Evolutionary conservation across 2,797 vertebrate genomes (phyloP), one percentile per base, ranked within the genome.

Genomic region (Mareca penelope): DNA sequence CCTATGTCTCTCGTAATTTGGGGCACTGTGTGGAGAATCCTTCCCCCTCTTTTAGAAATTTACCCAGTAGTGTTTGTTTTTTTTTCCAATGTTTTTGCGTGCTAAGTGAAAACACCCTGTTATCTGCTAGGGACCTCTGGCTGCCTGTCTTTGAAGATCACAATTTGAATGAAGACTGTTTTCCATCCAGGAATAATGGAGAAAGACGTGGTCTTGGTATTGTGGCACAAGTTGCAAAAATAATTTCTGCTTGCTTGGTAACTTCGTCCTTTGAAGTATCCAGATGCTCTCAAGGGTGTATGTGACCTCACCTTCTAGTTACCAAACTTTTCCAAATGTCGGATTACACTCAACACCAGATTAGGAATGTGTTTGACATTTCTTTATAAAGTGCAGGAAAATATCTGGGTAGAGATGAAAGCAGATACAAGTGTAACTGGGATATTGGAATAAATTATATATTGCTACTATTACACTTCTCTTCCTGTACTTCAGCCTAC

Each of bases 321-420:
- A 93, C 94, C 94, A 96, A 96, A 95, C 72, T 96, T 95, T 96
- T 95, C 94, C 95, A 91, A 96, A 96, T 95, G 96, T 96, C 91
- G 78, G 95, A 96, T 96, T 97, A 96, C 93, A 96, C 95, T 97
- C 96, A 95, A 94, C 95, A 96, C 91, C 72, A 94, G 95, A 96
- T 94, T 94, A 95, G 94, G 96, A 96, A 96, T 96, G 94, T 92
- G 85, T 92, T 89, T 94, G 89, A 95, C 90, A 95, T 96, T 95
- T 96, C 95, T 97, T 97, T 96, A 97, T 96, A 97, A 92, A 85
- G 92, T 95, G 95, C 92, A 94, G 91, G 94, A 90, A 96, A 96
- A 95, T 94, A 96, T 75, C 97, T 96, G 95, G 92, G 93, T 93
- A 88, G 91, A 96, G 92, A 96, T 95, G 94, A 95, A 95, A 97